Evolutionary conservation across 2,888 invertebrate species (phyloP), one percentile per base, ranked within the genome.

Genomic region (Galeruca laticollis): DNA sequence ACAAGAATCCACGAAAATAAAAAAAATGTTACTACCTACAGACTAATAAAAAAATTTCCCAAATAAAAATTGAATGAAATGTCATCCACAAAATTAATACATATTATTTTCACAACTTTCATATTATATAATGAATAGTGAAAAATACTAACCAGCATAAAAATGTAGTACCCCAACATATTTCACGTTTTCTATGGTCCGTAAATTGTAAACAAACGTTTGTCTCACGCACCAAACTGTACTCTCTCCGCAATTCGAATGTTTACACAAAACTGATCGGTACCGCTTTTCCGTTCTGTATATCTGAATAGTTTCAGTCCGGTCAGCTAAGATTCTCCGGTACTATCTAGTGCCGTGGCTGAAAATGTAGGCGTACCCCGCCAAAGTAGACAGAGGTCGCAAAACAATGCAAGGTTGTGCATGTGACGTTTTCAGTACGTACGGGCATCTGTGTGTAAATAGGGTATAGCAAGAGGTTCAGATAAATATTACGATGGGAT

Each of bases 361-460:
- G 66, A 47, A 56, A 26, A 52, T 60, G 76, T 76, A 72, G 76
- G 78, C 71, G 78, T 75, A 73, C 75, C 74, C 70, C 75, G 70
- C 73, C 66, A 69, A 65, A 68, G 68, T 60, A 59, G 71, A 73
- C 75, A 71, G 74, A 77, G 77, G 77, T 77, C 77, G 75, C 62
- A 18, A 21, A 35, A 52, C 71, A 70, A 69, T 75, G 75, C 76
- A 76, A 76, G 76, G 77, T 72, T 76, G 74, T 72, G 71, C 68
- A 57, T 74, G 68, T 49, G 37, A 60, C 67, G 69, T 65, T 47
- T 69, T 54, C 63, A 68, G 40, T 71, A 65, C 37, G 37, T 40
- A 2, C 20, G 21, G 51, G 66, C 64, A 65, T 54, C 11, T 31
- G n/a, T 57, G 56, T 35, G 56, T 49, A 66, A 51, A 13, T 66